Base-by-base conservation (phyloP, 2,888 invertebrate genomes). In the Spialia ferax region DNA sequence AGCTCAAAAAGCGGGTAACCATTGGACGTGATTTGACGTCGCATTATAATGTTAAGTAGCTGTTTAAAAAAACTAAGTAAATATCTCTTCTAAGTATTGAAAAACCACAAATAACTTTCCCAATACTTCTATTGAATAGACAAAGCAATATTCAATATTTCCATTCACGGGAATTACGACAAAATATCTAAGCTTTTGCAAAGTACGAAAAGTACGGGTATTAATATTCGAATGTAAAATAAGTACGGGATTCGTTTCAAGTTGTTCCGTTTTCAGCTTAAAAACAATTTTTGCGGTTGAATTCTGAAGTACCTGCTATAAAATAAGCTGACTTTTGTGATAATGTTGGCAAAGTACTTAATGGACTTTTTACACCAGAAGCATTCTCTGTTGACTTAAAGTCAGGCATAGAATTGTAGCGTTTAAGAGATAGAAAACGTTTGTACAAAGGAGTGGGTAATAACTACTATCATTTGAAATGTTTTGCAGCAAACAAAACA, bases 361-460 rank as follows among this genome's bases (percentile, higher is more conserved):
- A 66, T 66, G 66, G 66, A 66, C 66, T 66, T 66, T 60, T 66
- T 77, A 81, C 80, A 79, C 82, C 79, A 42, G 79, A 86, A 85
- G 82, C 79, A 75, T 74, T 72, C 71, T 52, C 69, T 69, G 70
- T 70, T 71, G 67, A 70, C 71, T 70, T 63, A 61, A 61, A 70
- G 67, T 52, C 73, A 69, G 68, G 69, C 69, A 67, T 70, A 60
- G 70, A 72, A 70, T 75, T 74, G 77, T 80, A 78, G 76, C 76
- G 70, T 77, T 77, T 75, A 75, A 78, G 70, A 74, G 74, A 75
- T 76, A 75, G 73, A 75, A 77, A 82, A 76, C 74, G 75, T 74
- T 75, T 72, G 62, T 61, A 63, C 71, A 75, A 73, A 73, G 69
- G 70, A 71, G 71, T 67, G 66, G 72, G 69, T 7, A 45, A 42